Evolutionary conservation across 2,797 vertebrate species (phyloP).

Genomic region (Sebastes aleutianus): DNA sequence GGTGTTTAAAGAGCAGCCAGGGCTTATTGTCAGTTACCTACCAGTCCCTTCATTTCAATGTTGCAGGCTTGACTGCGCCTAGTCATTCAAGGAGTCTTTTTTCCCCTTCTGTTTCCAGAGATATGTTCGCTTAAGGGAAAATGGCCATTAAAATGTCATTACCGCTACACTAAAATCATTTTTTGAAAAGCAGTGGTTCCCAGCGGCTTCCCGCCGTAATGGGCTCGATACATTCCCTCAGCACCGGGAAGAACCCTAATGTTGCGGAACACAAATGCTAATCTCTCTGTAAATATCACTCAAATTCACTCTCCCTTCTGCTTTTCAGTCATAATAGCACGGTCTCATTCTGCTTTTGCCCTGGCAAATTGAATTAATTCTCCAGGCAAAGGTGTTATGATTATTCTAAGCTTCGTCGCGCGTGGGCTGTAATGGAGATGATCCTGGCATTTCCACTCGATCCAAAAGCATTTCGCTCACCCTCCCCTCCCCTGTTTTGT

Average conservation of each 20-base stretch:
- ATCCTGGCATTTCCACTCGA: conserved; percentile 17
- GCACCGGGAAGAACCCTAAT: conserved; percentile 67
- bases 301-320: conserved; percentile 57
- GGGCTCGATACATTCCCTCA: conserved; percentile 70
- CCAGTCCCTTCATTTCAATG: conserved; percentile 56
- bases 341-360: conserved; percentile 59
- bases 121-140: conserved; percentile 76
- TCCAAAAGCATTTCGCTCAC: conserved; percentile 31
- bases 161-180: conserved; percentile 72
- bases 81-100: conserved; percentile 52
- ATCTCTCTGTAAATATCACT: conserved; percentile 78
- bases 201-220: conserved; percentile 69
- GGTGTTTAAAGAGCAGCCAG: conserved; percentile 68
- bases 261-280: conserved; percentile 81
- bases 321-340: conserved; percentile 55
- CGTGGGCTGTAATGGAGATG: conserved; percentile 49
- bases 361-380: conserved; percentile 70
- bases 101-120: conserved; percentile 66
- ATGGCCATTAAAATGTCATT: conserved; percentile 82
- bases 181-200: conserved; percentile 72
- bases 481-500: background rate
- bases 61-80: conserved; percentile 67
- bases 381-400: conserved; percentile 63
- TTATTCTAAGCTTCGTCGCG: conserved; percentile 50
- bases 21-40: conserved; percentile 70